Evolutionary conservation across 1,140 invertebrate genomes (phyloP).

Genomic region (Conus ventricosus): DNA sequence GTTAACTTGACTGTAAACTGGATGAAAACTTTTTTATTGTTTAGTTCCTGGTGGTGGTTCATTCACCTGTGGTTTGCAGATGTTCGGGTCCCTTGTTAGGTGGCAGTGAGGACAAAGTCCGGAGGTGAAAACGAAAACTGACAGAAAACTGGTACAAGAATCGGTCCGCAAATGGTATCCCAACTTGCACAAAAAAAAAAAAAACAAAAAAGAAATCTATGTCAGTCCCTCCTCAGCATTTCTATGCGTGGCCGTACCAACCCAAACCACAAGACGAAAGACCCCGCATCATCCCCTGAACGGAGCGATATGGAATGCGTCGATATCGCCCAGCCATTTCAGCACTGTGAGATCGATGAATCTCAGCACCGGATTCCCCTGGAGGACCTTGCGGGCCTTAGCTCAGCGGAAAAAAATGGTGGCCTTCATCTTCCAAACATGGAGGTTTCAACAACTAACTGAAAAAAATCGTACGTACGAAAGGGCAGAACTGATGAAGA

Average conservation of each 20-base stretch:
- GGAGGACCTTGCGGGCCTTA: neutral
- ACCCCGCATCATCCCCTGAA: neutral
- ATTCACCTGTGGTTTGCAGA: neutral
- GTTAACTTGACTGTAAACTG: too few species aligned
- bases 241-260: neutral
- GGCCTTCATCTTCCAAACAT: conserved; percentile 5
- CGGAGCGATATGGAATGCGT: neutral
- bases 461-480: neutral
- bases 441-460: conserved; percentile 18
- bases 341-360: neutral
- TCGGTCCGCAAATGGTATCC: conserved; percentile 10
- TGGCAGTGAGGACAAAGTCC: neutral
- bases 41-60: too few species aligned
- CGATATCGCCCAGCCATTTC: neutral
- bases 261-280: neutral
- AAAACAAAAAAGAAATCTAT: too few species aligned
- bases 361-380: neutral
- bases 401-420: neutral
- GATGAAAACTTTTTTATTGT: too few species aligned
- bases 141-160: conserved; percentile 8
- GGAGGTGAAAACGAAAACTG: neutral
- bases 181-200: neutral
- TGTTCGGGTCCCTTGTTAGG: neutral
- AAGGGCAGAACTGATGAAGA: neutral
- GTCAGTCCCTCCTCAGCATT: neutral